Evolutionary conservation across 1,140 invertebrate species (phyloP).

Genomic region (Chrysomallon squamiferum): DNA sequence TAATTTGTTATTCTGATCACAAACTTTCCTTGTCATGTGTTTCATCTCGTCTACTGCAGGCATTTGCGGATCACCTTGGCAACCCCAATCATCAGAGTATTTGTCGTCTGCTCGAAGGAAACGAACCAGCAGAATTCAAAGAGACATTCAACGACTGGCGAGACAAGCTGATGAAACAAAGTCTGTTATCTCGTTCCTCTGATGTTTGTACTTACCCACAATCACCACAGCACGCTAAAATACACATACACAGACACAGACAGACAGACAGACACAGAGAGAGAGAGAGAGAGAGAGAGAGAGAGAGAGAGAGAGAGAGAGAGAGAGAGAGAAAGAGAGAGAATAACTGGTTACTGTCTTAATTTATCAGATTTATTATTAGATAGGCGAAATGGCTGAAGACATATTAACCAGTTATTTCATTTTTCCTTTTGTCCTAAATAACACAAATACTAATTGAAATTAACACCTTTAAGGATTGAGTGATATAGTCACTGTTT

Average conservation of each 20-base stretch:
- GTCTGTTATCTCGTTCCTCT: too few species aligned
- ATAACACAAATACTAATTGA: too few species aligned
- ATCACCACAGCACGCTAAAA: too few species aligned
- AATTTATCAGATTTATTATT: background rate
- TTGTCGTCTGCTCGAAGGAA: slow-evolving; percentile 32
- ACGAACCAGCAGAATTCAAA: slow-evolving; percentile 30
- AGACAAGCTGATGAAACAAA: slow-evolving; percentile 19
- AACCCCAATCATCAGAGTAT: slow-evolving; percentile 24
- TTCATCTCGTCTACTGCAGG: slow-evolving; percentile 9
- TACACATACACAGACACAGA: too few species aligned
- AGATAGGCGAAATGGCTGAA: too few species aligned
- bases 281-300: slow-evolving; percentile 25
- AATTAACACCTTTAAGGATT: too few species aligned
- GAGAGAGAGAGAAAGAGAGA: slow-evolving; percentile 20
- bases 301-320: slow-evolving; percentile 24
- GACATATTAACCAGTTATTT: too few species aligned
- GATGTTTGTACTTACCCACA: too few species aligned
- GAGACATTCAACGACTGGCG: slow-evolving; percentile 32
- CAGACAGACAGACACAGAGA: slow-evolving; percentile 24
- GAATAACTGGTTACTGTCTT: background rate
- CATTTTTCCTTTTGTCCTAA: too few species aligned
- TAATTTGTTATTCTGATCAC: too few species aligned
- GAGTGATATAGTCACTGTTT: too few species aligned
- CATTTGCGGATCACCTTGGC: slow-evolving; percentile 25
- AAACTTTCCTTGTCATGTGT: too few species aligned